These are phyloP conservation scores for Alexandromys fortis DNA, from an alignment of 2,113 vertebrate species.

Conservation along the genomic window DNA sequence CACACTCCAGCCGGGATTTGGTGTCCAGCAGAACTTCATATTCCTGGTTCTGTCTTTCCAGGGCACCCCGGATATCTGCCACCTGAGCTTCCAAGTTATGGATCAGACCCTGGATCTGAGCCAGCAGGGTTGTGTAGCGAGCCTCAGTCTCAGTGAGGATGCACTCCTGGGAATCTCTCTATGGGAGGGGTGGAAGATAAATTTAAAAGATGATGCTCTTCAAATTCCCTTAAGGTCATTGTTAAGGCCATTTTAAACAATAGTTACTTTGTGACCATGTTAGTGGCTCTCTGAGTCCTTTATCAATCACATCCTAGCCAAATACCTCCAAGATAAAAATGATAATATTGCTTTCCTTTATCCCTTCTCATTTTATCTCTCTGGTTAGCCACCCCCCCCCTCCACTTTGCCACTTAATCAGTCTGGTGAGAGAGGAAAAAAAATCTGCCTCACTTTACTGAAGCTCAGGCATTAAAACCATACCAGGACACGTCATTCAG, in stretches of 20 bases:
- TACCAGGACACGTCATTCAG: background rate
- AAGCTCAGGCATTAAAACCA: background rate
- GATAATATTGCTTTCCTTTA: background rate
- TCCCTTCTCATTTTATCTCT: background rate
- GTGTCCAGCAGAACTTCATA: constrained; percentile 84
- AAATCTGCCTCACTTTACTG: background rate
- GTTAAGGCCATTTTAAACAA: background rate
- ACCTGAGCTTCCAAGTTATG: constrained; percentile 85
- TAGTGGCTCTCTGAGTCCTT: background rate
- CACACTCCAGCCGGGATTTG: constrained; percentile 79
- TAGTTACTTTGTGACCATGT: background rate
- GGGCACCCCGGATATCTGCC: constrained; percentile 82
- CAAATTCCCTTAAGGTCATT: background rate
- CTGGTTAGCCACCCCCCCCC: background rate
- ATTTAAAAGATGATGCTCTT: background rate
- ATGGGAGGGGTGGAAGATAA: background rate
- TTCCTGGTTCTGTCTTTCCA: constrained; percentile 86
- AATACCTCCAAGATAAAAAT: background rate
- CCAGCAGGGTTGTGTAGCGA: constrained; percentile 84
- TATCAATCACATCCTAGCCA: background rate
- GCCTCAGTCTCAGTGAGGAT: constrained; percentile 86
- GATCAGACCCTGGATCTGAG: constrained; percentile 85
- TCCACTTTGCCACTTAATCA: background rate
- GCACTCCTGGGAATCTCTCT: constrained; percentile 89
- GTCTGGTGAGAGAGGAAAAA: background rate